Percentiles rank a stretch among this genome's conserved stretches.
These are phyloP conservation scores for Drosophila aldrichi DNA, from an alignment of 2,888 invertebrate species.

Conservation along the genomic window DNA sequence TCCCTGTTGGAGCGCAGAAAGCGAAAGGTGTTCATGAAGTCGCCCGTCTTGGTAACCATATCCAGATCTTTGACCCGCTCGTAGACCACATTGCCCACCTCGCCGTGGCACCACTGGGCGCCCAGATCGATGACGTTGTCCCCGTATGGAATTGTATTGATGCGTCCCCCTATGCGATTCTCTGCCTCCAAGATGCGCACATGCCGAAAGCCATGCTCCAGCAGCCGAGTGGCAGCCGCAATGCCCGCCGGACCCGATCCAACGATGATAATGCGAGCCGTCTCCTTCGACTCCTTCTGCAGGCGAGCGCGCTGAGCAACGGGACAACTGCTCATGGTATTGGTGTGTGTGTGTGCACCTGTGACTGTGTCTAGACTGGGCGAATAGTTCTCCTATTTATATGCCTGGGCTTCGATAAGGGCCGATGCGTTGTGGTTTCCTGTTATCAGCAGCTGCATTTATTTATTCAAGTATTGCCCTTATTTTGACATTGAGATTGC, in stretches of 20 bases:
- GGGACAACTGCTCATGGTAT: conserved; percentile 33
- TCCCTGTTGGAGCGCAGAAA: conserved; percentile 83
- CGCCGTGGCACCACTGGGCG: conserved; percentile 90
- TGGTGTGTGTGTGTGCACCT: background rate
- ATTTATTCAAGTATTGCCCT: background rate
- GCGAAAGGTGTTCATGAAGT: conserved; percentile 52
- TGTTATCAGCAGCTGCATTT: conserved; percentile 25
- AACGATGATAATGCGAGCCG: conserved; percentile 81
- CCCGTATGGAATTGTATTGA: conserved; percentile 86
- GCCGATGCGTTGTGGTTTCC: conserved; percentile 22
- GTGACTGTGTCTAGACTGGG: background rate
- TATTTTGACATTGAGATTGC: conserved; percentile 3
- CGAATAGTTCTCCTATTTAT: conserved; percentile 2
- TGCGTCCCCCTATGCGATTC: conserved; percentile 88
- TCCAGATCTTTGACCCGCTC: conserved; percentile 85
- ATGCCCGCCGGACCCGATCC: conserved; percentile 85
- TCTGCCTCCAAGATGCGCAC: conserved; percentile 88
- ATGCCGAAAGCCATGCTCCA: conserved; percentile 84
- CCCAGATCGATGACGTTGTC: conserved; percentile 89
- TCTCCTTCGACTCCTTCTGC: conserved; percentile 41
- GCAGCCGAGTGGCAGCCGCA: conserved; percentile 84
- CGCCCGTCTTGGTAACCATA: conserved; percentile 70
- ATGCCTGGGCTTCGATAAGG: background rate
- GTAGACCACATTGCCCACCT: conserved; percentile 88
- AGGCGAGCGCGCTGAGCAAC: background rate